A percentile compares a stretch with the other conserved stretches of the same genome.
Evolutionary conservation across 2,113 vertebrate genomes (phyloP).

Genomic region (Plecotus auritus): DNA sequence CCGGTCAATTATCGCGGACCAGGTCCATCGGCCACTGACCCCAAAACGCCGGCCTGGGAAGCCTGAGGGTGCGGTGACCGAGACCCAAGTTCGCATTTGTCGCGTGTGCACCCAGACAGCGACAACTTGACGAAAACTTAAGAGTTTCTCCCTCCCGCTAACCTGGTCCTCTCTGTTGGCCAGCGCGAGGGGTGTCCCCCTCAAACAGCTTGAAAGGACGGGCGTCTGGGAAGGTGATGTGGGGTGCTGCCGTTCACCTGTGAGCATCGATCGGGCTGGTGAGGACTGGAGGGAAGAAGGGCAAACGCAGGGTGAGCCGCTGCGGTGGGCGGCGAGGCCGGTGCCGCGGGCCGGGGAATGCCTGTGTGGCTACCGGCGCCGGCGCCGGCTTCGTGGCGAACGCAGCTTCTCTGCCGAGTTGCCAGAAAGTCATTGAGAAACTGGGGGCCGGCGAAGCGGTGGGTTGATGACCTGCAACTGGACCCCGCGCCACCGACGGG

Average conservation of each 20-base stretch:
- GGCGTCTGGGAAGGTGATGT: neutral
- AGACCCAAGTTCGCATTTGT: neutral
- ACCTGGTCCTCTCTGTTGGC: neutral
- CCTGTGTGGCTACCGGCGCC: accelerated
- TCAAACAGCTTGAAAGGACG: accelerated
- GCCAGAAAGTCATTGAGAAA: neutral
- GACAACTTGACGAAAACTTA: neutral
- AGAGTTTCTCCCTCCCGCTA: neutral
- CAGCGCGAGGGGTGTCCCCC: neutral
- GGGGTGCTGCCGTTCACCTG: too few relatives aligned
- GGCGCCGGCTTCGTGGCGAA: neutral
- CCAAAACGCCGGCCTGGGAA: neutral
- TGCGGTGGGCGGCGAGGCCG: too few relatives aligned
- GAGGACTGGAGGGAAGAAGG: too few relatives aligned
- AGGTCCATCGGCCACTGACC: neutral
- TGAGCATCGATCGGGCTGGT: too few relatives aligned
- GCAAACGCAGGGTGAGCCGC: too few relatives aligned
- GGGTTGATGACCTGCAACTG: neutral
- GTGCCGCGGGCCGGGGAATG: neutral
- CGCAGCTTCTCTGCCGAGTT: neutral
- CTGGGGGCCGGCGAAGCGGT: neutral
- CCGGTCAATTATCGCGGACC: too few relatives aligned
- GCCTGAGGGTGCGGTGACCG: neutral
- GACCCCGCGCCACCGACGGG: neutral
- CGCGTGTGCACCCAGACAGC: neutral